Evolutionary conservation across 1,140 invertebrate species (phyloP), one percentile per base, ranked within the genome.

Genomic region (Aradophagus sp.): DNA sequence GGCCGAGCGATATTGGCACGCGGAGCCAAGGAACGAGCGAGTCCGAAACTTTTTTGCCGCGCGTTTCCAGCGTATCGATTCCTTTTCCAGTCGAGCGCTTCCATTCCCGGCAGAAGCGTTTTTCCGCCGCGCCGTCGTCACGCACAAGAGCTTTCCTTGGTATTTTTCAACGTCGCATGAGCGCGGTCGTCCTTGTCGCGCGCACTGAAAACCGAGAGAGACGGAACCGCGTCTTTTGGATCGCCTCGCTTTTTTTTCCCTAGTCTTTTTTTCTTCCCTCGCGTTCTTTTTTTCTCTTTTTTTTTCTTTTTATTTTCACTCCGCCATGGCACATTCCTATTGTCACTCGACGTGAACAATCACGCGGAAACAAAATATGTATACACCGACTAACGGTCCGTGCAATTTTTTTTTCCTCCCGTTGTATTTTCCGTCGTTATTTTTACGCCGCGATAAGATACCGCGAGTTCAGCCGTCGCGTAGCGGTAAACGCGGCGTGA

Each of bases 261-360:
- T 69, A 63, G 52, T 71, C 41, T 76, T 75, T 74, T 61, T 73
- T n/a, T n/a, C n/a, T n/a, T n/a, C n/a, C n/a, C n/a, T n/a, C n/a
- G n/a, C n/a, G n/a, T n/a, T n/a, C n/a, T n/a, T n/a, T n/a, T n/a
- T n/a, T n/a, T n/a, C n/a, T n/a, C n/a, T n/a, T n/a, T n/a, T n/a
- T n/a, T n/a, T n/a, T n/a, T n/a, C n/a, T n/a, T n/a, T n/a, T n/a
- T n/a, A n/a, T n/a, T n/a, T n/a, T n/a, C n/a, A n/a, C n/a, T n/a
- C n/a, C n/a, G n/a, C 56, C 73, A 76, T 76, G 74, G 73, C 79
- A 75, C 79, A 72, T 78, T 81, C 78, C 75, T 75, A 73, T 80
- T 70, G 77, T 75, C 73, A 77, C 70, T 79, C 73, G 65, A 62
- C 70, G 72, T 78, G 62, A 70, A 66, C 72, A 59, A 66, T 69